Percentiles rank a stretch among this genome's conserved stretches.
Conservation (phyloP, 2,113 vertebrate genomes). For the Chloebia gouldiae region DNA sequence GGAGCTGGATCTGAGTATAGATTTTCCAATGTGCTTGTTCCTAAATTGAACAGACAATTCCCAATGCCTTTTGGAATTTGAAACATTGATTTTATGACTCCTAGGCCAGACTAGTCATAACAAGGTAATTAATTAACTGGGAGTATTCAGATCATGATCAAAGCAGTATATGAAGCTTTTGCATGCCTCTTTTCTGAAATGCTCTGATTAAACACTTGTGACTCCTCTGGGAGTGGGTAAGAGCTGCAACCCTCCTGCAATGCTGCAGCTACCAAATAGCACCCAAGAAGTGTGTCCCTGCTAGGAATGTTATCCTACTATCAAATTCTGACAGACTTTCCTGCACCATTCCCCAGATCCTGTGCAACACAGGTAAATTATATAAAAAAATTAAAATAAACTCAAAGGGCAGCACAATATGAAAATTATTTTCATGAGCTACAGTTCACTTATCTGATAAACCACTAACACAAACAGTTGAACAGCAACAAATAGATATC, state of each 20-base stretch:
- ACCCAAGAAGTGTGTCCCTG: neutral
- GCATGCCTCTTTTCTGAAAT: neutral
- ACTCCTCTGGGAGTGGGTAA: neutral
- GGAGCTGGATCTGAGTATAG: neutral
- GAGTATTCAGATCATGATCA: neutral
- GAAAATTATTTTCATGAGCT: slow-evolving; percentile 36
- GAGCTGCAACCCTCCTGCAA: neutral
- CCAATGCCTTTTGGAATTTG: neutral
- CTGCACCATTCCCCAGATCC: neutral
- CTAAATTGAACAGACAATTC: neutral
- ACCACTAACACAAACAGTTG: neutral
- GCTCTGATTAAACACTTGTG: neutral
- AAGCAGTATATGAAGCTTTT: neutral
- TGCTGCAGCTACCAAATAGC: neutral
- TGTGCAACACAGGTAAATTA: neutral
- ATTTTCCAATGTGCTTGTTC: neutral
- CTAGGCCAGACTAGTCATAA: neutral
- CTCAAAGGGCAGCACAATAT: neutral
- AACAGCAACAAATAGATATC: neutral
- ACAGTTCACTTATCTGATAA: neutral
- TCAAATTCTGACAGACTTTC: neutral
- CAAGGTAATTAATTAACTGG: neutral
- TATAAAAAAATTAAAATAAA: neutral
- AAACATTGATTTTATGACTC: neutral
- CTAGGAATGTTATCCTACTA: neutral